Evolutionary conservation across 2,113 vertebrate genomes (phyloP).

Genomic region (Sylvia atricapilla): DNA sequence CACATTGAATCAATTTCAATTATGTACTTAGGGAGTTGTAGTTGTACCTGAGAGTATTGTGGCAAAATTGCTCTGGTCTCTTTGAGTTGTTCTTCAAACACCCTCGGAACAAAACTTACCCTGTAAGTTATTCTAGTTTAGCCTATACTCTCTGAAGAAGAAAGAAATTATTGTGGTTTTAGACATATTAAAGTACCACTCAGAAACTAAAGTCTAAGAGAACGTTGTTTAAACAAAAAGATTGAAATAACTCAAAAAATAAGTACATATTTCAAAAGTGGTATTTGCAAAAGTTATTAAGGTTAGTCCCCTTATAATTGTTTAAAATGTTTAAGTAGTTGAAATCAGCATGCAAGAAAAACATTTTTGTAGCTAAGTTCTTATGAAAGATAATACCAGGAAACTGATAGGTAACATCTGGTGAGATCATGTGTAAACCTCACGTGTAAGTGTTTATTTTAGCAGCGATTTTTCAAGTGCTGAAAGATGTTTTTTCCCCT

Average conservation of each 20-base stretch:
- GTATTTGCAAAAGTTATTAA: not conserved
- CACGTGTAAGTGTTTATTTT: not conserved
- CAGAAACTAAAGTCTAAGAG: not conserved
- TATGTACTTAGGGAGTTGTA: not conserved
- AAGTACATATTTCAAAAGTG: not conserved
- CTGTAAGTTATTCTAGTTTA: not conserved
- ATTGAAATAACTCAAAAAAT: not conserved
- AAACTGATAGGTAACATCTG: not conserved
- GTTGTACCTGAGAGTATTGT: not conserved
- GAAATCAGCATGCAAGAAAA: not conserved
- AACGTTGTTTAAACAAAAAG: not conserved
- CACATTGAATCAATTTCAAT: slow-evolving; percentile 30
- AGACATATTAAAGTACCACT: not conserved
- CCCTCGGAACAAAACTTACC: not conserved
- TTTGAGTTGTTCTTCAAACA: not conserved
- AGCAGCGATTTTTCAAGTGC: not conserved
- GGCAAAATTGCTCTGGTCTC: not conserved
- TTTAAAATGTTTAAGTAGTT: not conserved
- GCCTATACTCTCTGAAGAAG: not conserved
- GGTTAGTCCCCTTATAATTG: not conserved
- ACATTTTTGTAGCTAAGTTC: not conserved
- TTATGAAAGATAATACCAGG: not conserved
- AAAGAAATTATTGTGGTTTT: not conserved
- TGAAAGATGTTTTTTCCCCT: not conserved
- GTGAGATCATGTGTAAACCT: not conserved